phyloP scores from a whole-genome alignment of 2,113 vertebrate species.

The human (Homo sapiens) region DNA sequence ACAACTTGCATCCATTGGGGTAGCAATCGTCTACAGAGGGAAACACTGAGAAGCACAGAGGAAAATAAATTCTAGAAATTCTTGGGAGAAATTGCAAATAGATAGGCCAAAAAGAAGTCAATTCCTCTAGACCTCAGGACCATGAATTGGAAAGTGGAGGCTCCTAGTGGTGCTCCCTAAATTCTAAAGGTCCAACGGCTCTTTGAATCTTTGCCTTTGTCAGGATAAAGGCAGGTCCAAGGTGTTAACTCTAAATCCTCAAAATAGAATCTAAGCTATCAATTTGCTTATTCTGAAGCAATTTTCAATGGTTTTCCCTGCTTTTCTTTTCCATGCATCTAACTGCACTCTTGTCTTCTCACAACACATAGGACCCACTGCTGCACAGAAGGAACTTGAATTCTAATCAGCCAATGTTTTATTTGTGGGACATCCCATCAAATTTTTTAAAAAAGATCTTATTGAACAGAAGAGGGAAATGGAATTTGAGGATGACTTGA shows the following conservation, averaged over 20 bases:
- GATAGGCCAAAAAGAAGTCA: background rate
- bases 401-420: background rate
- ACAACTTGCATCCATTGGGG: background rate
- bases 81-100: background rate
- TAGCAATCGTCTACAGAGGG: background rate
- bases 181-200: background rate
- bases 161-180: no score
- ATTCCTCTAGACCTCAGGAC: background rate
- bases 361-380: rapidly evolving
- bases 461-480: background rate
- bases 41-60: background rate
- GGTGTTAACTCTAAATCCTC: background rate
- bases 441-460: background rate
- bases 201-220: background rate
- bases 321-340: background rate
- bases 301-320: background rate
- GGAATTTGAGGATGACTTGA: background rate
- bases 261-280: background rate
- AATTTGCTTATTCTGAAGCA: background rate
- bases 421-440: background rate
- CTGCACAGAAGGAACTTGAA: background rate
- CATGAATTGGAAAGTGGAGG: background rate
- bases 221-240: background rate
- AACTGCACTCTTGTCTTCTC: background rate
- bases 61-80: slow-evolving; percentile 25